Percentiles rank a stretch among this genome's conserved stretches.
Evolutionary conservation across 2,888 invertebrate species (phyloP).

Genomic region (Drosophila recens): DNA sequence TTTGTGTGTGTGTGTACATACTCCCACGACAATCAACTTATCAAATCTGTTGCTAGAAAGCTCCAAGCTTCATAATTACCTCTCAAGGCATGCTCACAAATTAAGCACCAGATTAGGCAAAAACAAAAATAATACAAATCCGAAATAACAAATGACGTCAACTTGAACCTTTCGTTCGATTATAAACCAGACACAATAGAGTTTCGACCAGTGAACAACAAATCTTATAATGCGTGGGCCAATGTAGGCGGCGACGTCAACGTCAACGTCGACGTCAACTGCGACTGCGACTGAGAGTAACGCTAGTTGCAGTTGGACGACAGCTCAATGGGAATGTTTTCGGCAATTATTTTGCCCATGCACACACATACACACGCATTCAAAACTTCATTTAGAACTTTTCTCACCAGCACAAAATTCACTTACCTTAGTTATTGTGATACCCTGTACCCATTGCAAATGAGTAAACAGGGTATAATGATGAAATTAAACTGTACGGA

Average conservation of each 20-base stretch:
- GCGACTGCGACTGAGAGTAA: background rate
- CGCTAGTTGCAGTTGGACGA: constrained; percentile 6
- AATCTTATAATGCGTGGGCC: constrained; percentile 30
- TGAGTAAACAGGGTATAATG: constrained; percentile 18
- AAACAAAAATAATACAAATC: constrained; percentile 28
- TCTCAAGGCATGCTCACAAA: constrained; percentile 54
- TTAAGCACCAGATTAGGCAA: constrained; percentile 58
- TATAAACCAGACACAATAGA: constrained; percentile 43
- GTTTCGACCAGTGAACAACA: constrained; percentile 29
- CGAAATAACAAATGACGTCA: constrained; percentile 57
- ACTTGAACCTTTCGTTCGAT: constrained; percentile 41
- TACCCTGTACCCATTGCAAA: constrained; percentile 16
- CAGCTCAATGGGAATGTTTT: constrained; percentile 21
- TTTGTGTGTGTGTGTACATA: constrained; percentile 7
- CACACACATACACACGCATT: constrained; percentile 7
- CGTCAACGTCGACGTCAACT: background rate
- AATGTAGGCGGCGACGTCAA: constrained; percentile 15
- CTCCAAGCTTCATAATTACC: constrained; percentile 44
- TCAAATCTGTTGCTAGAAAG: constrained; percentile 40
- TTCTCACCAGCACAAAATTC: constrained; percentile 36
- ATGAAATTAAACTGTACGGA: background rate
- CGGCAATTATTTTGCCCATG: constrained; percentile 20
- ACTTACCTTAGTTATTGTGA: constrained; percentile 58
- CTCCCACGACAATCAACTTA: constrained; percentile 51
- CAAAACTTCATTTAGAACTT: constrained; percentile 53